Evolutionary conservation across 1,140 invertebrate species (phyloP), one percentile per base, ranked within the genome.

Genomic region (Bicyclus anynana): DNA sequence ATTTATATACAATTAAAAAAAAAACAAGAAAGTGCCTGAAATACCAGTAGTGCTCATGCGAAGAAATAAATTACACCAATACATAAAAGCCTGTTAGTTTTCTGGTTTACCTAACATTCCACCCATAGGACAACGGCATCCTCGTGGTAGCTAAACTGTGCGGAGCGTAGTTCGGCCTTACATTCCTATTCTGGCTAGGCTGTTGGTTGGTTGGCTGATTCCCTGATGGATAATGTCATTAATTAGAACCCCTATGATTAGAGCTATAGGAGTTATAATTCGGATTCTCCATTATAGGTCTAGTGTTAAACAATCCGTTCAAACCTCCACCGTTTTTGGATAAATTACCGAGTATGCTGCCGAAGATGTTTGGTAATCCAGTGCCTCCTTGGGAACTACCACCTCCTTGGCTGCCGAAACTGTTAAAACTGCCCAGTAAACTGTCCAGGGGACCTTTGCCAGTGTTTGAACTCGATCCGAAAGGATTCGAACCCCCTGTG

Each of bases 31-130:
- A 59, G 53, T 51, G 58, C 57, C 37, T 14, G 51, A 38, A 26
- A 63, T 53, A 48, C 44, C 12, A 40, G 52, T n/a, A 49, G 40
- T 52, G 58, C 33, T 52, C 69, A 70, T 67, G 70, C 69, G 68
- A 77, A 68, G 64, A 60, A 33, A 55, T 37, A 16, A 17, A 49
- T 51, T 50, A 54, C 67, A 35, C 52, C 33, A 72, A 74, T 52
- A 66, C 69, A n/a, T n/a, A n/a, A n/a, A 55, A 44, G 20, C 13
- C n/a, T 53, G 29, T 33, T 33, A 33, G 29, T 33, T n/a, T 10
- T 47, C 9, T 16, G 57, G 80, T 81, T 89, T 90, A 90, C 89
- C 89, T 80, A 72, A 87, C 64, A 52, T 74, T 82, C 88, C 87
- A 89, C 59, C 87, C 88, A 68, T 87, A 89, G 35, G 69, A 63